Evolutionary conservation across 2,797 vertebrate genomes (phyloP).

Genomic region (Rhinogobio ventralis): DNA sequence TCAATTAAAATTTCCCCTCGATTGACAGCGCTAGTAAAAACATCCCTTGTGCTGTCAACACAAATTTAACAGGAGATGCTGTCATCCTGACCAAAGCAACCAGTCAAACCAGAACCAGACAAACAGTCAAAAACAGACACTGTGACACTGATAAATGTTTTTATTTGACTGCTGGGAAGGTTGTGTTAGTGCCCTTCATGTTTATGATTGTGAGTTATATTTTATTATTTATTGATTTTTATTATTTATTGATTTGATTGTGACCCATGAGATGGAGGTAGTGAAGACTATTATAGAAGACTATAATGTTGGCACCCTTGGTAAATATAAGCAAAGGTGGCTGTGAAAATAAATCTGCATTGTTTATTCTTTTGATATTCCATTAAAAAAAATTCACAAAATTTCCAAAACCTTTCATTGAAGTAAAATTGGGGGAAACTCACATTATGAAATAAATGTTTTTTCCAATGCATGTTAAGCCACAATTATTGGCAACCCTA

Average conservation of each 20-base stretch:
- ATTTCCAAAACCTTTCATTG: too few relatives aligned
- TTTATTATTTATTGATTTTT: constrained; percentile 48
- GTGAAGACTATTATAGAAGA: too few relatives aligned
- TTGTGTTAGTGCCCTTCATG: constrained; percentile 11
- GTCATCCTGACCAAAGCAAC: constrained; percentile 36
- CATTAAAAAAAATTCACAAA: too few relatives aligned
- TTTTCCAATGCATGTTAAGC: too few relatives aligned
- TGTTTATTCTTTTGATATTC: too few relatives aligned
- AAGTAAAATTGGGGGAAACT: too few relatives aligned
- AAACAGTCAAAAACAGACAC: constrained; percentile 5
- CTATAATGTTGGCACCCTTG: too few relatives aligned
- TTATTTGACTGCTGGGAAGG: constrained; percentile 31
- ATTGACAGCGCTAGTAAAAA: constrained; percentile 8
- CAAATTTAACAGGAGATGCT: constrained; percentile 33
- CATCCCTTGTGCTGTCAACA: constrained; percentile 25
- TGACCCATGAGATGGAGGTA: constrained; percentile 10
- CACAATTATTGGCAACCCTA: too few relatives aligned
- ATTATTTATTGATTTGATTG: constrained; percentile 45
- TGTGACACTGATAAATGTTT: constrained; percentile 34
- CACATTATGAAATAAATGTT: too few relatives aligned
- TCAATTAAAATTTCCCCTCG: background rate
- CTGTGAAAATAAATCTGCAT: too few relatives aligned
- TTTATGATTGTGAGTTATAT: constrained; percentile 11
- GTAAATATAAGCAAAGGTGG: too few relatives aligned
- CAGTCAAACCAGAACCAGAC: background rate